Conservation (phyloP, 2,888 invertebrate genomes). For the Campoplex nolae region DNA sequence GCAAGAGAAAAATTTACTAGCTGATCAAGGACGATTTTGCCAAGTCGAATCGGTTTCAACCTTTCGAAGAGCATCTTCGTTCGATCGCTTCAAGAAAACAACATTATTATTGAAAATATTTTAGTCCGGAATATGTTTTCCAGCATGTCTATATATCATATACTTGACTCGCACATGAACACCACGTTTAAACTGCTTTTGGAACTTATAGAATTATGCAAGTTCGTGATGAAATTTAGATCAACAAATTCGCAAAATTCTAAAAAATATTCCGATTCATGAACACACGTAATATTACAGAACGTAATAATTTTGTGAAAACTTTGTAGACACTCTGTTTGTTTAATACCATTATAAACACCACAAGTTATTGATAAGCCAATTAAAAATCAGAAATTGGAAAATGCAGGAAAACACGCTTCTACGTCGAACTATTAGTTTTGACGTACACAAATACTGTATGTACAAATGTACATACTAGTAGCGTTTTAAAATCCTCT, state of each 20-base stretch:
- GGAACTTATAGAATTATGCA: background rate
- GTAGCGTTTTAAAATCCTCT: background rate
- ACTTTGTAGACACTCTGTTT: no score
- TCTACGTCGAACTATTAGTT: background rate
- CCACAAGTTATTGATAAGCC: background rate
- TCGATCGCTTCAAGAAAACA: slow-evolving; percentile 27
- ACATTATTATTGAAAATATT: slow-evolving; percentile 7
- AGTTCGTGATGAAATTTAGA: background rate
- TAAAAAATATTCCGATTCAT: background rate
- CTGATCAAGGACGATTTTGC: slow-evolving; percentile 62
- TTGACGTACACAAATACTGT: background rate
- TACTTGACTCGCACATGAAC: background rate
- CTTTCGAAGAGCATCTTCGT: slow-evolving; percentile 40
- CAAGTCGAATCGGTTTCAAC: slow-evolving; percentile 9
- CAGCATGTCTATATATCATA: background rate
- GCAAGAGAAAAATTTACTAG: slow-evolving; percentile 41
- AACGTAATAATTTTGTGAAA: background rate
- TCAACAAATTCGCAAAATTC: background rate
- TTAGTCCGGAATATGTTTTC: background rate
- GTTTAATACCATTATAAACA: no score
- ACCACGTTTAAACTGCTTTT: background rate
- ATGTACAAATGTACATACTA: background rate
- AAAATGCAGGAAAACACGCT: background rate
- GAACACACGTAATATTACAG: background rate
- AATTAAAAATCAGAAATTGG: background rate